Evolutionary conservation across 2,113 vertebrate genomes (phyloP), one percentile per base, ranked within the genome.

Genomic region (Dolichallabes microphthalmus): DNA sequence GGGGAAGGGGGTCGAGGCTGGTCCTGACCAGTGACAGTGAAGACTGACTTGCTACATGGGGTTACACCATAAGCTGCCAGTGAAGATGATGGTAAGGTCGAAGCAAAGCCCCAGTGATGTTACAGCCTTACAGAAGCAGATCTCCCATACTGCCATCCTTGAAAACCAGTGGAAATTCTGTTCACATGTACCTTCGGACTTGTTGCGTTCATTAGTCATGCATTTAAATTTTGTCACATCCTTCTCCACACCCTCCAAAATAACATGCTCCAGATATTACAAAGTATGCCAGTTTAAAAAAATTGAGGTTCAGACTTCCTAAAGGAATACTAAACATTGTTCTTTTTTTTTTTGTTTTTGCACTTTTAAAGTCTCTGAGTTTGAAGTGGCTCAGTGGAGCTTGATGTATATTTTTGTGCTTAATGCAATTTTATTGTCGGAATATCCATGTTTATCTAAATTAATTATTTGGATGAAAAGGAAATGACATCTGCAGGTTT

Each of bases 11-110:
- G 97, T 96, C 95, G 97, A 96, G 97, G 97, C 95, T 97, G 97
- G 95, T 99, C 98, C 97, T 99, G 98, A 99, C 98, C 98, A 98
- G 98, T 98, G 96, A 95, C 96, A 94, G 96, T 96, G 97, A 97
- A 97, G 96, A 98, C 98, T 98, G 97, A 98, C 97, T 98, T 97
- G 96, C 97, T 98, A 96, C 96, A 96, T 98, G 97, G 97, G 97
- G 97, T 99, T 98, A 99, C 98, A 98, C 97, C 97, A 95, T 97
- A 98, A 97, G 96, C 98, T 99, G 97, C 95, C 97, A 97, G 95
- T 97, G 97, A 96, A 97, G 95, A 89, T 96, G 96, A 98, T 96
- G 96, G 94, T 96, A 97, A 96, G 95, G 95, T 96, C 89, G 95
- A 97, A 95, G 90, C 90, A 92, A 95, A 93, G 93, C 93, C 93